Percentiles rank a stretch among this genome's conserved stretches.
phyloP scores from a whole-genome alignment of 1,140 invertebrate genomes.

The Acromyrmex heyeri region DNA sequence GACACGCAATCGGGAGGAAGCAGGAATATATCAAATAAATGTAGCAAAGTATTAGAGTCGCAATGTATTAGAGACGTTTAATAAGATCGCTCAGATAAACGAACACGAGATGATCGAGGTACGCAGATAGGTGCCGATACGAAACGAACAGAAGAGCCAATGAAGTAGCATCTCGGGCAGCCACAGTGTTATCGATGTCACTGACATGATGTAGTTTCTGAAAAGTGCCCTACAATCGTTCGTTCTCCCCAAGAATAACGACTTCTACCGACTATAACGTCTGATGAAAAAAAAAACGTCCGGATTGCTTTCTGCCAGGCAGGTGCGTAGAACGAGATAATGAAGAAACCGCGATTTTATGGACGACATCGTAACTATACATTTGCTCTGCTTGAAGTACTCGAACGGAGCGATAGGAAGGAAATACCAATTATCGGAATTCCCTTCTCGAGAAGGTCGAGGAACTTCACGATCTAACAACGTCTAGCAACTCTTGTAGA shows the following conservation, averaged over 20 bases:
- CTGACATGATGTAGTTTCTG: slow-evolving; percentile 36
- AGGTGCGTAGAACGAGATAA: slow-evolving; percentile 36
- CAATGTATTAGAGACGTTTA: neutral
- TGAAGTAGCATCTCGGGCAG: slow-evolving; percentile 39
- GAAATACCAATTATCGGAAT: slow-evolving; percentile 38
- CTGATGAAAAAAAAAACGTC: slow-evolving; percentile 16
- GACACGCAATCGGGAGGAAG: neutral
- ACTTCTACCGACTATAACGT: slow-evolving; percentile 35
- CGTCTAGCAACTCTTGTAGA: neutral
- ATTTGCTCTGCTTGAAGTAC: slow-evolving; percentile 4
- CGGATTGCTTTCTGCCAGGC: slow-evolving; percentile 34
- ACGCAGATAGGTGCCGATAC: neutral
- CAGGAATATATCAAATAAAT: neutral
- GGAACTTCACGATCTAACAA: neutral
- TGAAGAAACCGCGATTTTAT: slow-evolving; percentile 54
- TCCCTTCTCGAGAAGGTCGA: slow-evolving; percentile 1
- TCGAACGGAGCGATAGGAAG: slow-evolving; percentile 3
- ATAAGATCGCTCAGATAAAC: slow-evolving; percentile 38
- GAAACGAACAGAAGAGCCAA: slow-evolving; percentile 9
- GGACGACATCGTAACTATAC: slow-evolving; percentile 27
- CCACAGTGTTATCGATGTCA: slow-evolving; percentile 48
- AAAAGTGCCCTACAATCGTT: slow-evolving; percentile 52
- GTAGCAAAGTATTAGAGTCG: neutral
- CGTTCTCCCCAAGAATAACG: slow-evolving; percentile 19
- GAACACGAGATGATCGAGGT: slow-evolving; percentile 23